phyloP scores from a whole-genome alignment of 1,140 invertebrate genomes.

The Cydia fagiglandana region DNA sequence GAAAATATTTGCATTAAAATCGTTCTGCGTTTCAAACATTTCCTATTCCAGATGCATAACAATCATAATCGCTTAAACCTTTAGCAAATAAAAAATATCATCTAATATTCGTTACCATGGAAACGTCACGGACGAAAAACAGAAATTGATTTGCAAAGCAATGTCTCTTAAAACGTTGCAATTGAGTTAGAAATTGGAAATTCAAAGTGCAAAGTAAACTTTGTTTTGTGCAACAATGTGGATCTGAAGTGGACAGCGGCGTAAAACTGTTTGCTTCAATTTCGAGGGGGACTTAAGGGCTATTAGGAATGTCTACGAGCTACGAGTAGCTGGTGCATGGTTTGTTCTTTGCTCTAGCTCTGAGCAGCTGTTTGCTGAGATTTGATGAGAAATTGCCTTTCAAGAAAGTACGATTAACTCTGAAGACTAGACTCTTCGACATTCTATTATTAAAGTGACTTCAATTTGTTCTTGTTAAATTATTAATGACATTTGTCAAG shows the following conservation, averaged over 20 bases:
- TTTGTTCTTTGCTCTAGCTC: conserved; percentile 11
- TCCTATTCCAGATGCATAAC: conserved; percentile 31
- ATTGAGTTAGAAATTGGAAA: conserved; percentile 40
- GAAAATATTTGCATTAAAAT: conserved; percentile 26
- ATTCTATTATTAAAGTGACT: neutral
- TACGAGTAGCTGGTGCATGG: conserved; percentile 26
- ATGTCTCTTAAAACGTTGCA: conserved; percentile 22
- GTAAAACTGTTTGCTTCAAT: conserved; percentile 65
- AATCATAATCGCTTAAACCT: conserved; percentile 36
- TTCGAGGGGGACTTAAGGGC: conserved; percentile 59
- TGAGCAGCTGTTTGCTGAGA: conserved; percentile 18
- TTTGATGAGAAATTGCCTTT: conserved; percentile 31
- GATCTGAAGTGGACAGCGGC: conserved; percentile 58
- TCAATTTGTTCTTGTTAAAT: neutral
- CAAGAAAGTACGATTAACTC: neutral
- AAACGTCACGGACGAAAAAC: conserved; percentile 58
- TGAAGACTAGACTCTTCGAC: neutral
- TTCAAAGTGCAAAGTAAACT: conserved; percentile 34
- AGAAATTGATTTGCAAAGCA: conserved; percentile 34
- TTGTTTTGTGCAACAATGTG: conserved; percentile 47
- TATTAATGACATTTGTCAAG: conserved; percentile 8
- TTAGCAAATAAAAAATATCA: conserved; percentile 44
- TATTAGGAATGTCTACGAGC: conserved; percentile 62
- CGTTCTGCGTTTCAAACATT: conserved; percentile 19
- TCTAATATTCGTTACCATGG: conserved; percentile 56